Conservation (phyloP, 2,888 invertebrate genomes). For the Mesoligia furuncula region DNA sequence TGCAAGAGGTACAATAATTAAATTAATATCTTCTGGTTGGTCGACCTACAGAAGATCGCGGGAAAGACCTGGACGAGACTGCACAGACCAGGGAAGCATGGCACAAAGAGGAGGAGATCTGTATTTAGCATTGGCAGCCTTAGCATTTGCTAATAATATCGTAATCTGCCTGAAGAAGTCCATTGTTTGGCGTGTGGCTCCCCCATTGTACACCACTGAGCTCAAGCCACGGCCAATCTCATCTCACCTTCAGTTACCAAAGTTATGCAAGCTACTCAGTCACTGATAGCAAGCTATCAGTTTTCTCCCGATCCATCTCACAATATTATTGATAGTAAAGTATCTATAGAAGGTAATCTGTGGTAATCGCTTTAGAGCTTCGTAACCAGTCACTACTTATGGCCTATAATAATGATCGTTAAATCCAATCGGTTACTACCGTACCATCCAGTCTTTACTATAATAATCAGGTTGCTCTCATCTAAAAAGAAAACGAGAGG, state of each 20-base stretch:
- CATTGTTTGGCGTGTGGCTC: no score
- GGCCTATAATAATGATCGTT: conserved; percentile 54
- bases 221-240: neutral
- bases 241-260: neutral
- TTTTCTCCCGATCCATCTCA: neutral
- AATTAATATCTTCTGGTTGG: neutral
- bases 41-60: neutral
- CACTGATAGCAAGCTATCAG: conserved; percentile 6
- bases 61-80: neutral
- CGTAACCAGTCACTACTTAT: conserved; percentile 44
- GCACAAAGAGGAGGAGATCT: neutral
- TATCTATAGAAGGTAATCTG: conserved; percentile 12
- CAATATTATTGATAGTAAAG: conserved; percentile 21
- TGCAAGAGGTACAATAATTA: neutral
- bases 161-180: neutral
- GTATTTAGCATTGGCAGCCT: neutral
- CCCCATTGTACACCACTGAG: neutral
- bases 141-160: neutral
- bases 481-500: conserved; percentile 15
- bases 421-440: conserved; percentile 44
- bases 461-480: conserved; percentile 29
- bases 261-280: neutral
- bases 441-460: conserved; percentile 37
- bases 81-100: neutral
- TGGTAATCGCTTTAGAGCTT: conserved; percentile 37